Evolutionary conservation across 1,140 invertebrate genomes (phyloP).

Genomic region (Sinonovacula constricta): DNA sequence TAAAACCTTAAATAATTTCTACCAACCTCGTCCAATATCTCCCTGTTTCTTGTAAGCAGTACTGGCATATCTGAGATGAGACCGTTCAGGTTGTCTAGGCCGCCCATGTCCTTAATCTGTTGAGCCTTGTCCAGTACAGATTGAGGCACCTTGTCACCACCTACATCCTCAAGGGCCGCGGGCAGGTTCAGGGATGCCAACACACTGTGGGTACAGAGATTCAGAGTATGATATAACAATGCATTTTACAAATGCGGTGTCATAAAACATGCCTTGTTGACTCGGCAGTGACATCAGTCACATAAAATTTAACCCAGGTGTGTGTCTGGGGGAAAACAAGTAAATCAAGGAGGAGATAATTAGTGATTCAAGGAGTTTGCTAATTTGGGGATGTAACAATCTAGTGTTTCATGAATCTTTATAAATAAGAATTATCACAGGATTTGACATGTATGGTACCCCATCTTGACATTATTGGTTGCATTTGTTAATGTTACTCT

Average conservation of each 20-base stretch:
- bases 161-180: constrained; percentile 95
- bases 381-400: too few relatives aligned
- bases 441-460: too few relatives aligned
- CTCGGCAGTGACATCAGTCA: background rate
- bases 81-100: constrained; percentile 78
- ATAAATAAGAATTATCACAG: too few relatives aligned
- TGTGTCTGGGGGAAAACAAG: too few relatives aligned
- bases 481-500: too few relatives aligned
- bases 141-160: constrained; percentile 88
- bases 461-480: too few relatives aligned
- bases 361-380: too few relatives aligned
- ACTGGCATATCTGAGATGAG: constrained; percentile 92
- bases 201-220: constrained; percentile 84
- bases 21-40: constrained; percentile 94
- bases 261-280: background rate
- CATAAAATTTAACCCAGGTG: background rate
- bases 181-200: constrained; percentile 97
- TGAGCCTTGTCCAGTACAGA: constrained; percentile 93
- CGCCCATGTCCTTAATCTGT: constrained; percentile 78
- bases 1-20: too few relatives aligned
- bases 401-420: too few relatives aligned
- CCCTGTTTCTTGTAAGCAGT: constrained; percentile 93
- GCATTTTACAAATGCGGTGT: too few relatives aligned
- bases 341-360: too few relatives aligned
- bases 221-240: too few relatives aligned